A percentile compares a stretch with the other conserved stretches of the same genome.
Conservation (phyloP, 2,797 vertebrate species). For the Ctenosaura bakeri region DNA sequence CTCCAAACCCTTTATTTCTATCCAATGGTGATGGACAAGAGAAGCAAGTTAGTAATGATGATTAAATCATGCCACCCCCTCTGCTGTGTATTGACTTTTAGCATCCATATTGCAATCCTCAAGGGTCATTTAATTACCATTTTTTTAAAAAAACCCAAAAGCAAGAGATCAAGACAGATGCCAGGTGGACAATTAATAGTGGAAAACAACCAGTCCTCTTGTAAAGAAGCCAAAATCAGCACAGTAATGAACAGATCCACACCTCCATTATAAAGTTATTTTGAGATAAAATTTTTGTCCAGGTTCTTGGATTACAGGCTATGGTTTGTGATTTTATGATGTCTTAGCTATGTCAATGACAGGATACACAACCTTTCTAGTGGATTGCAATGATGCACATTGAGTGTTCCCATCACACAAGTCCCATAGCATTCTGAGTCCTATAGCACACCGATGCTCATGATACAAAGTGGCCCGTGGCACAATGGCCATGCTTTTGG, state of each 20-base stretch:
- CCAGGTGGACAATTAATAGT: constrained; percentile 84
- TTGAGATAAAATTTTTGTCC: too few species aligned
- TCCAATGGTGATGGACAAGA: constrained; percentile 93
- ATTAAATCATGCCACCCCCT: constrained; percentile 85
- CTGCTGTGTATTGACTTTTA: constrained; percentile 84
- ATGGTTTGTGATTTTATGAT: too few species aligned
- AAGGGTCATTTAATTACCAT: constrained; percentile 81
- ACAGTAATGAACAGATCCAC: neutral
- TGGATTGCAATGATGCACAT: too few species aligned
- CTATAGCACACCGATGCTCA: too few species aligned
- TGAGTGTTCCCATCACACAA: too few species aligned
- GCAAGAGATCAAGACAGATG: constrained; percentile 64
- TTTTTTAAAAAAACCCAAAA: neutral
- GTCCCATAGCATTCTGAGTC: too few species aligned
- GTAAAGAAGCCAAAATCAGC: constrained; percentile 26
- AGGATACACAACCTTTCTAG: too few species aligned
- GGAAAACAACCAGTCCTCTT: neutral
- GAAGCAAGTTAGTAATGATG: constrained; percentile 91
- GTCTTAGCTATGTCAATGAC: too few species aligned
- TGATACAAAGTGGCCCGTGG: too few species aligned
- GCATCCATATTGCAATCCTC: constrained; percentile 88
- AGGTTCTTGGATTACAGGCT: too few species aligned
- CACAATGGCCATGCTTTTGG: too few species aligned
- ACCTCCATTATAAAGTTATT: neutral
- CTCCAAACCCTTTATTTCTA: constrained; percentile 88